A percentile compares a stretch with the other conserved stretches of the same genome.
Evolutionary conservation across 2,888 invertebrate genomes (phyloP).

Genomic region (Lacanobia oleracea): DNA sequence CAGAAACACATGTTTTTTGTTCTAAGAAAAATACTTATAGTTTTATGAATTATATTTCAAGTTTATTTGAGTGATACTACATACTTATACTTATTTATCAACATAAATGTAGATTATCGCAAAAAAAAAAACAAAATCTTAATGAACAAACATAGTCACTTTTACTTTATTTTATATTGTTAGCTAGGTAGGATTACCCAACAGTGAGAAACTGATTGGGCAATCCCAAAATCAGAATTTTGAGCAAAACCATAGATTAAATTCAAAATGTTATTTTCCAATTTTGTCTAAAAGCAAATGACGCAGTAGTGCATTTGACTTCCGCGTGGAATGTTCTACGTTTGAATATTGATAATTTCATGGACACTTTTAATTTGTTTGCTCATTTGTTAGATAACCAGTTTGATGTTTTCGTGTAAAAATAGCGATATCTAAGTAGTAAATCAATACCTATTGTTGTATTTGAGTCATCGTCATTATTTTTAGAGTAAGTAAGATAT

Average conservation of each 20-base stretch:
- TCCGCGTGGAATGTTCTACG: slow-evolving; percentile 35
- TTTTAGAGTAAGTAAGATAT: slow-evolving; percentile 33
- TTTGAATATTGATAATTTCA: slow-evolving; percentile 39
- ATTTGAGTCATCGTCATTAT: slow-evolving; percentile 43
- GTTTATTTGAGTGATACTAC: too few species aligned
- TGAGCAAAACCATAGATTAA: not conserved
- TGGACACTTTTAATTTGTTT: slow-evolving; percentile 41
- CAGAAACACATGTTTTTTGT: slow-evolving; percentile 27
- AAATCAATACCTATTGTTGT: slow-evolving; percentile 6
- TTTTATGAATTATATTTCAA: not conserved
- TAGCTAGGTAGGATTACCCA: not conserved
- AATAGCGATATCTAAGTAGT: slow-evolving; percentile 39
- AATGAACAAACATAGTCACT: too few species aligned
- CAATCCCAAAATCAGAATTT: not conserved
- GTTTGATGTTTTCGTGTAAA: slow-evolving; percentile 34
- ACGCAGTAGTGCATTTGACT: slow-evolving; percentile 32
- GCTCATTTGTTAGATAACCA: slow-evolving; percentile 34
- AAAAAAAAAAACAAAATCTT: too few species aligned
- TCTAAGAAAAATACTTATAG: slow-evolving; percentile 26
- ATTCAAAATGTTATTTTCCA: not conserved
- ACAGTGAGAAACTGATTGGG: not conserved
- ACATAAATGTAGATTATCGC: too few species aligned
- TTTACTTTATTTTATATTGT: too few species aligned
- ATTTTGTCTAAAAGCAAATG: slow-evolving; percentile 19
- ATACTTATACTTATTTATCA: too few species aligned